Evolutionary conservation across 1,140 invertebrate species (phyloP).

Genomic region (Apis laboriosa): DNA sequence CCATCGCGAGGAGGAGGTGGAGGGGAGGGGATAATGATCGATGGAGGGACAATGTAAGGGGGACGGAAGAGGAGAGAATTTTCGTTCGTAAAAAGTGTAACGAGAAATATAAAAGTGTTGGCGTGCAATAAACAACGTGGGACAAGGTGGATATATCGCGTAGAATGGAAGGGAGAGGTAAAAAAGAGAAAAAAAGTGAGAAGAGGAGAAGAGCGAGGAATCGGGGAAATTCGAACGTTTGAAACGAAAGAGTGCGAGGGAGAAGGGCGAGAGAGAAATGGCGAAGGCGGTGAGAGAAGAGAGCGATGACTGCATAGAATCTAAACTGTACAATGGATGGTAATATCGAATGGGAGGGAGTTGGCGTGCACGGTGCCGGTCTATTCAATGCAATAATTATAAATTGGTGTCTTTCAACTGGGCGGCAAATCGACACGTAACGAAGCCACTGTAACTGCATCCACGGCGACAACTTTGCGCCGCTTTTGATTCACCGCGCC

Average conservation of each 20-base stretch:
- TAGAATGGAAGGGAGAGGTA: not conserved
- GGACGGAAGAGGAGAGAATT: not conserved
- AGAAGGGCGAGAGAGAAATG: not conserved
- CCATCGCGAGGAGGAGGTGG: too few relatives aligned
- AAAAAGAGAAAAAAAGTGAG: not conserved
- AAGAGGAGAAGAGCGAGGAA: not conserved
- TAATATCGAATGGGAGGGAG: slow-evolving; percentile 73
- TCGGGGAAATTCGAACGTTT: slow-evolving; percentile 1
- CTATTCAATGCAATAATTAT: slow-evolving; percentile 75
- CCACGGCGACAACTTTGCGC: slow-evolving; percentile 42
- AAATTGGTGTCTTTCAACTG: slow-evolving; percentile 75
- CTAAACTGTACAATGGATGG: slow-evolving; percentile 71
- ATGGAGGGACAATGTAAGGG: too few relatives aligned
- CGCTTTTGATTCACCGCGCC: slow-evolving; percentile 30
- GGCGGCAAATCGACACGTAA: slow-evolving; percentile 49
- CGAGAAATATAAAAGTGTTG: slow-evolving; percentile 13
- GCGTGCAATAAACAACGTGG: slow-evolving; percentile 44
- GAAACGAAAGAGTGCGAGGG: not conserved
- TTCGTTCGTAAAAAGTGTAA: slow-evolving; percentile 42
- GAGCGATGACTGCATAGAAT: slow-evolving; percentile 56
- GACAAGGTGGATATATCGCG: not conserved
- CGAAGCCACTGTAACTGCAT: slow-evolving; percentile 53
- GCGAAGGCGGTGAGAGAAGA: slow-evolving; percentile 36
- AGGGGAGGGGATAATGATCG: too few relatives aligned
- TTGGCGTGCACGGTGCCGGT: slow-evolving; percentile 58